A percentile compares a stretch with the other conserved stretches of the same genome.
These are phyloP conservation scores for Grallaria varia DNA, from an alignment of 2,113 vertebrate species.

Conservation along the genomic window DNA sequence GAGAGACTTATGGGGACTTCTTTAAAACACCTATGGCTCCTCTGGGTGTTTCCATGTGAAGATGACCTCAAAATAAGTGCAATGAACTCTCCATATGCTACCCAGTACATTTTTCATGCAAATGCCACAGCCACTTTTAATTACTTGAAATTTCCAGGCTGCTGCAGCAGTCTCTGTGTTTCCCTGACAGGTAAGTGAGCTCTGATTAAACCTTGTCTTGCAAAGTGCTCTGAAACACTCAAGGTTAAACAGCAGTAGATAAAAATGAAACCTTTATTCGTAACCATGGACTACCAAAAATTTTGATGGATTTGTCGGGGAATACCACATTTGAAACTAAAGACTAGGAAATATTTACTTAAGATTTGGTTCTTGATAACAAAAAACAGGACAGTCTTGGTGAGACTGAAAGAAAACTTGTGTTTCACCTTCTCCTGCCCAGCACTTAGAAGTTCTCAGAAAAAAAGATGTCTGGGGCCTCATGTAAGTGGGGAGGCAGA, in stretches of 20 bases:
- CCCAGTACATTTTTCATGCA: neutral
- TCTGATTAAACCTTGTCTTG: neutral
- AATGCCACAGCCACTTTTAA: neutral
- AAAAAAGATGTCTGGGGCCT: neutral
- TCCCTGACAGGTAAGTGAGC: neutral
- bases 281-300: neutral
- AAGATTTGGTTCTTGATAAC: neutral
- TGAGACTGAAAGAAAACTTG: neutral
- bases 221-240: neutral
- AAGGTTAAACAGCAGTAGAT: neutral
- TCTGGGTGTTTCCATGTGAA: neutral
- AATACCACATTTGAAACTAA: neutral
- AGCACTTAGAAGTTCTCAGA: neutral
- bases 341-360: neutral
- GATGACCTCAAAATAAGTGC: neutral
- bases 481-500: neutral
- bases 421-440: neutral
- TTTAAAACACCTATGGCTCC: neutral
- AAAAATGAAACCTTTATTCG: neutral
- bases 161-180: neutral
- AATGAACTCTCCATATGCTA: neutral
- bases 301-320: neutral
- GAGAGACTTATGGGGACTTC: neutral
- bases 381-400: neutral
- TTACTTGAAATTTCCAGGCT: neutral